Percentiles rank a stretch among this genome's conserved stretches.
These are phyloP conservation scores for Donacobius atricapilla DNA, from an alignment of 2,113 vertebrate genomes.

Conservation along the genomic window DNA sequence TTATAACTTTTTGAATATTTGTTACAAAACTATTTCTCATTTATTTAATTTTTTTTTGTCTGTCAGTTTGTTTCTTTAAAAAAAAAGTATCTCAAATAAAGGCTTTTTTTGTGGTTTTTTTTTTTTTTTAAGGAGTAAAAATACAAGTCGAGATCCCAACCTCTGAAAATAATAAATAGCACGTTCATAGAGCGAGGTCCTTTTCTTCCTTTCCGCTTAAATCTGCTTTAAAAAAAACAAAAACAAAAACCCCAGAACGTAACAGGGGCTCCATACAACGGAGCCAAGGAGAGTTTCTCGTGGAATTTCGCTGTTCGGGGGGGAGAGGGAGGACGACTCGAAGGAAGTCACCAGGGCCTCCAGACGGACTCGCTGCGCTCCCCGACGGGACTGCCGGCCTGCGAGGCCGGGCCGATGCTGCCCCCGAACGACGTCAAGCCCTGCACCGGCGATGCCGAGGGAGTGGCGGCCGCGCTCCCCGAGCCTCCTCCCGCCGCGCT, in stretches of 20 bases:
- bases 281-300: constrained; percentile 75
- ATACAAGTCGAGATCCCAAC: constrained; percentile 80
- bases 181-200: constrained; percentile 6
- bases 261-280: constrained; percentile 84
- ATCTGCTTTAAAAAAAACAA: constrained; percentile 21
- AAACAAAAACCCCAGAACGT: neutral
- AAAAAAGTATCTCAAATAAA: constrained; percentile 79
- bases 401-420: constrained; percentile 69
- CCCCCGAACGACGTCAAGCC: constrained; percentile 84
- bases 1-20: constrained; percentile 78
- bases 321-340: neutral
- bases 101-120: no score
- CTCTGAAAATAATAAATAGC: constrained; percentile 81
- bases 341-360: constrained; percentile 86
- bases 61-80: neutral
- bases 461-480: constrained; percentile 39
- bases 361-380: constrained; percentile 86
- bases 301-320: no score
- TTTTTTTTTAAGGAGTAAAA: constrained; percentile 77
- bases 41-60: constrained; percentile 22
- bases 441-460: constrained; percentile 78
- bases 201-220: constrained; percentile 31
- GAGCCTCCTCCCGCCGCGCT: constrained; percentile 71
- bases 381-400: constrained; percentile 76
- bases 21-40: constrained; percentile 86